phyloP scores from a whole-genome alignment of 2,797 vertebrate genomes.

The Rhabdophis nuchalis region DNA sequence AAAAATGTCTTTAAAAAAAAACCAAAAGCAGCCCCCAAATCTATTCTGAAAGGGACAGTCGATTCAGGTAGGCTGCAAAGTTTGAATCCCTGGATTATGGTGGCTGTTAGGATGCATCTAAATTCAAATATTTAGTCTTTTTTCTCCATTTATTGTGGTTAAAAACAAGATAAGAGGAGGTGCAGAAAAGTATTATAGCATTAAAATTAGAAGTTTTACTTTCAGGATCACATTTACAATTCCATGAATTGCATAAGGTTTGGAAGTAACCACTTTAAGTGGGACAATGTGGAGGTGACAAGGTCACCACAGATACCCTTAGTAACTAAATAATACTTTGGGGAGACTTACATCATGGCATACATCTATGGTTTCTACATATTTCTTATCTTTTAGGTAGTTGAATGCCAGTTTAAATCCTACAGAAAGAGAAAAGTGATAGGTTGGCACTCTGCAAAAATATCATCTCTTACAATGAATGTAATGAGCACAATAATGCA shows the following conservation, averaged over 20 bases:
- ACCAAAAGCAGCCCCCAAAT: not conserved
- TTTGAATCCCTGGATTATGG: not conserved
- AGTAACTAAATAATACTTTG: not conserved
- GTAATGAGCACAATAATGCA: not conserved
- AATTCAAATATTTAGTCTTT: not conserved
- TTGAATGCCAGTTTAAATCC: conserved; percentile 77
- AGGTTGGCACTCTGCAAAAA: not conserved
- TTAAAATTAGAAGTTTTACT: not conserved
- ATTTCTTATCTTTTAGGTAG: conserved; percentile 74
- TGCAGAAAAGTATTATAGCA: not conserved
- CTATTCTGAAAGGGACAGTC: not conserved
- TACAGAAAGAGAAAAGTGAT: conserved; percentile 37
- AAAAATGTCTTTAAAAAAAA: not conserved
- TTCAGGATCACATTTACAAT: not conserved
- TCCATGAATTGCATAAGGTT: not conserved
- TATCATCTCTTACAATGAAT: not conserved
- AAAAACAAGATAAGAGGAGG: not conserved
- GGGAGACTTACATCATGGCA: conserved; percentile 67
- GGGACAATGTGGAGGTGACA: not conserved
- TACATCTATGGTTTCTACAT: conserved; percentile 70
- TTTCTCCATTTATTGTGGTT: not conserved
- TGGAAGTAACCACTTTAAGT: not conserved
- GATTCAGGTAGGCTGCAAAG: not conserved
- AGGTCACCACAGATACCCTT: not conserved
- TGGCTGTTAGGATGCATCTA: not conserved